phyloP scores from a whole-genome alignment of 1,140 invertebrate species.

The Nasonia vitripennis region DNA sequence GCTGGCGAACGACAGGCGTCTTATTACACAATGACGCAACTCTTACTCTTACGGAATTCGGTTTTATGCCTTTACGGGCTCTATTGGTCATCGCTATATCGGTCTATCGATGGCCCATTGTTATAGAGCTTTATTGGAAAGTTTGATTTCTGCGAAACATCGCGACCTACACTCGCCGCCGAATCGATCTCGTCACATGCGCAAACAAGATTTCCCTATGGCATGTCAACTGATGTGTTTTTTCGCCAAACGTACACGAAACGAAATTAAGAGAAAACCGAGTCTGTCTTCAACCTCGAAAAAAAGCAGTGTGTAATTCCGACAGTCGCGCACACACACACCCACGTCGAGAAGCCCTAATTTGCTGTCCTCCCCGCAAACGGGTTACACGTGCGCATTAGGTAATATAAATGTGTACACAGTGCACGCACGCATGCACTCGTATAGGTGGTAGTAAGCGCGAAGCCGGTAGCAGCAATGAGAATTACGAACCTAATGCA shows the following conservation, averaged over 20 bases:
- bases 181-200: not conserved
- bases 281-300: not conserved
- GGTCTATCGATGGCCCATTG: too few relatives aligned
- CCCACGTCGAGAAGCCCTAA: not conserved
- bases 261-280: too few relatives aligned
- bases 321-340: not conserved
- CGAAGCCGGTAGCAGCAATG: not conserved
- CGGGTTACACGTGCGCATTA: not conserved
- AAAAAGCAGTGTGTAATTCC: not conserved
- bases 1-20: not conserved
- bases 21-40: not conserved
- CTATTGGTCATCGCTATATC: too few relatives aligned
- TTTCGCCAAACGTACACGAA: too few relatives aligned
- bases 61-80: too few relatives aligned
- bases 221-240: too few relatives aligned
- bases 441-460: not conserved
- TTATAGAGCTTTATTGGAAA: not conserved
- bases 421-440: too few relatives aligned
- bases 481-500: conserved; percentile 23
- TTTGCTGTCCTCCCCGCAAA: not conserved
- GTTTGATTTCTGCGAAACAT: not conserved
- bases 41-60: not conserved
- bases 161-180: not conserved
- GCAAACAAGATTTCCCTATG: too few relatives aligned
- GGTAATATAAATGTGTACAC: not conserved